Percentiles rank a stretch among this genome's conserved stretches.
phyloP scores from a whole-genome alignment of 2,113 vertebrate genomes.

The Protobothrops mucrosquamatus region DNA sequence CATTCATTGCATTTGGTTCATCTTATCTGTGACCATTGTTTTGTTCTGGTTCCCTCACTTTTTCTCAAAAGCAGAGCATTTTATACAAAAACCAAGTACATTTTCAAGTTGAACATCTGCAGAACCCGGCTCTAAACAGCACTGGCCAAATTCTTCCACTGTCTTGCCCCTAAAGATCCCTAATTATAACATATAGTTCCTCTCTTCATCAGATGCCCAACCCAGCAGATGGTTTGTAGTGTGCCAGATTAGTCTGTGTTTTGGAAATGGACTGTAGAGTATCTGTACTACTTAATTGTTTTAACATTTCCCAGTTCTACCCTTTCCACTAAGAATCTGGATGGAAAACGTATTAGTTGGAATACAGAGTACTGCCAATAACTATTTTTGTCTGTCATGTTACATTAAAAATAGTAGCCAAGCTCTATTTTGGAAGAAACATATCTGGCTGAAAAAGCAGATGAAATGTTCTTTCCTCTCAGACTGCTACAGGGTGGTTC shows the following conservation, averaged over 20 bases:
- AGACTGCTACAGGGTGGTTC: neutral
- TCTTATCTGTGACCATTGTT: neutral
- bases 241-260: neutral
- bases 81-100: neutral
- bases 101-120: neutral
- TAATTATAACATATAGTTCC: neutral
- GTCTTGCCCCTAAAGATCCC: neutral
- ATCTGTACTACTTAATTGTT: neutral
- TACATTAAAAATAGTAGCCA: neutral
- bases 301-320: neutral
- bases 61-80: neutral
- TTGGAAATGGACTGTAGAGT: neutral
- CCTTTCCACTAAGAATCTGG: neutral
- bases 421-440: neutral
- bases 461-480: neutral
- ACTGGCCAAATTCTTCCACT: neutral
- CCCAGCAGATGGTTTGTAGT: neutral
- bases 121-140: neutral
- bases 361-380: neutral
- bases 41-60: neutral
- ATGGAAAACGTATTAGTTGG: neutral
- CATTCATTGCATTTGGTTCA: neutral
- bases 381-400: neutral
- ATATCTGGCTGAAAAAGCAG: neutral
- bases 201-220: neutral